Conservation (phyloP, 2,888 invertebrate genomes). For the Lottia gigantea region DNA sequence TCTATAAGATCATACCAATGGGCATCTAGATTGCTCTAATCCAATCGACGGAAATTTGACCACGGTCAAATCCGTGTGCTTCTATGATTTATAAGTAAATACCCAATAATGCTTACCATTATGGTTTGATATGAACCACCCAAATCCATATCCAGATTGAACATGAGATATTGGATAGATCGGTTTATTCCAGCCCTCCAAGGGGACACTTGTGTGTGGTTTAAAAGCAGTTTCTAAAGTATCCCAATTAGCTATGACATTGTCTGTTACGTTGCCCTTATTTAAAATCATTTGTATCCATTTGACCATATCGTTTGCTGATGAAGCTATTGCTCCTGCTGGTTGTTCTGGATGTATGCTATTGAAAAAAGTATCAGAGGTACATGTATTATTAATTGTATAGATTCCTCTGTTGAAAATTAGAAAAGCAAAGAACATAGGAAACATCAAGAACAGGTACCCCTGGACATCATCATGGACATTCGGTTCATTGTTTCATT, state of each 20-base stretch:
- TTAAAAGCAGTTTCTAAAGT: constrained; percentile 28
- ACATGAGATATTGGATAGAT: constrained; percentile 15
- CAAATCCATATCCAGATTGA: constrained; percentile 19
- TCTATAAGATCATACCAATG: too few relatives aligned
- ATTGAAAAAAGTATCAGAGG: too few relatives aligned
- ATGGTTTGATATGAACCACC: constrained; percentile 16
- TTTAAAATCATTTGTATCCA: constrained; percentile 50
- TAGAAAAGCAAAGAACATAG: too few relatives aligned
- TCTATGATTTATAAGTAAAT: too few relatives aligned
- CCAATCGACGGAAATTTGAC: too few relatives aligned
- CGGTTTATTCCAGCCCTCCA: constrained; percentile 19
- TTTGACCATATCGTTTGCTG: constrained; percentile 52
- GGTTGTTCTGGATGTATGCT: constrained; percentile 16
- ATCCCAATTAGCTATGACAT: constrained; percentile 25
- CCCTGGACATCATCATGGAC: too few relatives aligned
- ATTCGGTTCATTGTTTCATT: too few relatives aligned
- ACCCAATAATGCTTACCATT: constrained; percentile 14
- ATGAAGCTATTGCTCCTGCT: constrained; percentile 25
- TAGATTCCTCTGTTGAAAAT: too few relatives aligned
- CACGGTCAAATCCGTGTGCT: too few relatives aligned
- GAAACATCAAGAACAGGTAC: too few relatives aligned
- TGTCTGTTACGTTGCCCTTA: constrained; percentile 34
- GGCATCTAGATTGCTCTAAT: too few relatives aligned
- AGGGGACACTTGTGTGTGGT: constrained; percentile 18
- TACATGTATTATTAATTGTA: too few relatives aligned